These are phyloP conservation scores for Enoplolaimus lenunculus DNA, from an alignment of 2,888 invertebrate genomes.

Conservation along the genomic window DNA sequence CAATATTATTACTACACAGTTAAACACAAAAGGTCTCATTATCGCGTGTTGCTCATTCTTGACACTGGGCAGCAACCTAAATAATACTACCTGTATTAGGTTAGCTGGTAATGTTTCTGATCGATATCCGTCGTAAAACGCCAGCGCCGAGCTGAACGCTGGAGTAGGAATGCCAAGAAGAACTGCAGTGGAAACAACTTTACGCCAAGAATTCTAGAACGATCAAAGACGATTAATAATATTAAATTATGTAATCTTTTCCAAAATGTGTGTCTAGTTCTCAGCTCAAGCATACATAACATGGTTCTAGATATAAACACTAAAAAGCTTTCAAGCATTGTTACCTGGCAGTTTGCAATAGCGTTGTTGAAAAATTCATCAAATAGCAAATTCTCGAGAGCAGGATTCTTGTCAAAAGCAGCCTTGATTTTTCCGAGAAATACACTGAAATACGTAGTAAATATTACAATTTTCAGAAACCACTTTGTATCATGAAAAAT, in stretches of 20 bases:
- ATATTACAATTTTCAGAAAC: too few relatives aligned
- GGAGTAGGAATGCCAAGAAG: constrained; percentile 78
- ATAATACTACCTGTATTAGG: constrained; percentile 78
- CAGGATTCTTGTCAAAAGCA: constrained; percentile 75
- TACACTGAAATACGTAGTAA: constrained; percentile 51
- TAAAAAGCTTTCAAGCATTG: too few relatives aligned
- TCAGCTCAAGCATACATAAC: too few relatives aligned
- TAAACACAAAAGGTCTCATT: too few relatives aligned
- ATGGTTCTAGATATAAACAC: too few relatives aligned
- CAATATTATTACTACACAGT: too few relatives aligned
- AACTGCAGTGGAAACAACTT: constrained; percentile 56
- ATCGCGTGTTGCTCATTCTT: too few relatives aligned
- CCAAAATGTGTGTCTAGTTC: too few relatives aligned
- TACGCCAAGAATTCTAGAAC: constrained; percentile 58
- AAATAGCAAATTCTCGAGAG: constrained; percentile 67
- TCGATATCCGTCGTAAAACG: constrained; percentile 93
- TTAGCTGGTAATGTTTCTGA: constrained; percentile 76
- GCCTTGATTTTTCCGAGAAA: constrained; percentile 79
- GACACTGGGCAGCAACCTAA: too few relatives aligned
- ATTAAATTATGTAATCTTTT: too few relatives aligned
- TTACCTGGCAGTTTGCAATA: constrained; percentile 59
- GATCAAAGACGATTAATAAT: too few relatives aligned
- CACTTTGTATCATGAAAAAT: too few relatives aligned
- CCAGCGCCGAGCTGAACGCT: constrained; percentile 75
- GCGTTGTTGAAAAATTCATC: constrained; percentile 82